Evolutionary conservation across 2,888 invertebrate genomes (phyloP), one percentile per base, ranked within the genome.

Genomic region (Pristionchus exspectatus): DNA sequence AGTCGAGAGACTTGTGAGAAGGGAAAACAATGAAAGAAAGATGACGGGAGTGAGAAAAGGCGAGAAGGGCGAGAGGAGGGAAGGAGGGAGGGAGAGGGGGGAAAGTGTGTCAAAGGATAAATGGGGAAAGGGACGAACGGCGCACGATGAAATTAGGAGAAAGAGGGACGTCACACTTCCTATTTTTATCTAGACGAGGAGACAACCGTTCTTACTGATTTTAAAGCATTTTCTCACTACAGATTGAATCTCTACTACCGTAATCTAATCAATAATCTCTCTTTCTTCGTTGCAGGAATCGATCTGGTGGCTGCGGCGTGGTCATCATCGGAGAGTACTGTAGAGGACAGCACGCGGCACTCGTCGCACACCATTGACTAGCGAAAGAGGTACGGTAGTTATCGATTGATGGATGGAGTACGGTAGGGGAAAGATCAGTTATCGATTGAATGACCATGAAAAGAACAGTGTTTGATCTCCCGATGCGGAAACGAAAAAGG

Each of bases 291-390:
- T 81, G 69, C 90, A 74, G 72, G 72, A 33, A 74, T 74, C 72
- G 72, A 74, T 74, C 72, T 33, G 72, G 72, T 74, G 72, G 72
- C 72, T 74, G 72, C 33, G 72, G 72, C 38, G 72, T 38, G 33
- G 72, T 74, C 72, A 77, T 90, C 72, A 91, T 92, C 90, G 93
- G 93, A 90, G 94, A 94, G 91, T 93, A 92, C 91, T 94, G 94
- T 91, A 91, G 93, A 90, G 94, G 92, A 89, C 94, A 94, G 92
- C 94, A 94, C 93, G 88, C 69, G 27, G 44, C 69, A 30, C 44
- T 30, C 44, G 69, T 69, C 10, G 87, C 27, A 33, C 89, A 83
- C 90, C 90, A 90, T 91, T 93, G 93, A 93, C 93, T 93, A 93
- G 91, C 88, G 66, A 87, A 63, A 50, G 56, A 90, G 91, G 90